A percentile compares a stretch with the other conserved stretches of the same genome.
phyloP scores from a whole-genome alignment of 1,140 invertebrate genomes.

The Gryllus bimaculatus region DNA sequence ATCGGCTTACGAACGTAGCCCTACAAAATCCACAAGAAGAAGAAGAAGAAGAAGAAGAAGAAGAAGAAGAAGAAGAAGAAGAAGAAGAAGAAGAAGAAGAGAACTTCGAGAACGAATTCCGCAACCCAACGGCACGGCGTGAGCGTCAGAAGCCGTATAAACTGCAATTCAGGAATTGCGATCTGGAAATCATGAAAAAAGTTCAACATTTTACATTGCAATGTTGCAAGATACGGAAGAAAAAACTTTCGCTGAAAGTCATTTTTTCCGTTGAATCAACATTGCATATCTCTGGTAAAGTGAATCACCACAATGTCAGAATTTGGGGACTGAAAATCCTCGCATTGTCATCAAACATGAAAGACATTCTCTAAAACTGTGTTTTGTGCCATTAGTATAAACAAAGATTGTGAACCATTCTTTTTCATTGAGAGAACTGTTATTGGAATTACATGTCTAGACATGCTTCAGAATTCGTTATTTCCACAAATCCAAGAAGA shows the following conservation, averaged over 20 bases:
- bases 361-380: conserved; percentile 11
- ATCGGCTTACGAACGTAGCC: not conserved
- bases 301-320: conserved; percentile 20
- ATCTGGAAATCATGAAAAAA: not conserved
- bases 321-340: conserved; percentile 20
- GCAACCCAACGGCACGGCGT: not conserved
- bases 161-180: not conserved
- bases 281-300: conserved; percentile 17
- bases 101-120: not conserved
- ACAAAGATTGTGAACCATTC: conserved; percentile 18
- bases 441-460: conserved; percentile 13
- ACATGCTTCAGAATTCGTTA: conserved; percentile 19
- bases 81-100: not conserved
- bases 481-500: conserved; percentile 18
- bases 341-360: conserved; percentile 8
- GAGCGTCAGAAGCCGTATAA: not conserved
- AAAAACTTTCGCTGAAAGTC: not conserved
- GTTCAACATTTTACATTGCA: not conserved
- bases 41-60: not conserved
- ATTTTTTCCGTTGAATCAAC: conserved; percentile 15
- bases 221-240: not conserved
- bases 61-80: not conserved
- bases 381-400: not conserved
- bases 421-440: conserved; percentile 17
- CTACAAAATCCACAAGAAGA: not conserved